Conservation (phyloP, 2,113 vertebrate genomes). For the Forbesichthys papilliferus region DNA sequence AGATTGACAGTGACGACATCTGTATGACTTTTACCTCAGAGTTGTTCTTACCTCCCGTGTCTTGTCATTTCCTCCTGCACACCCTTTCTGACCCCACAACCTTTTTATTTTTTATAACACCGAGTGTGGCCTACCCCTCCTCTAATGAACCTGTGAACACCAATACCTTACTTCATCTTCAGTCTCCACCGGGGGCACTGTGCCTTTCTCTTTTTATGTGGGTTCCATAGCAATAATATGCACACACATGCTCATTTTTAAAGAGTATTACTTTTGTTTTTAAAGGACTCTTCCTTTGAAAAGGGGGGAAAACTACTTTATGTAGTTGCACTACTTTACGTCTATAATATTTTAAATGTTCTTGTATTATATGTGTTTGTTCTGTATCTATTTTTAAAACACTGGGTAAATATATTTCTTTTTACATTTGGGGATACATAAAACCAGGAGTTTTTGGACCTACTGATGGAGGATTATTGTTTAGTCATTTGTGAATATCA, state of each 20-base stretch:
- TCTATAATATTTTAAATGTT: conserved; percentile 73
- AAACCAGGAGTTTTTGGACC: conserved; percentile 78
- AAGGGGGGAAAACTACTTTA: conserved; percentile 48
- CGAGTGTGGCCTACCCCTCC: conserved; percentile 57
- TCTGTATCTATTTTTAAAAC: conserved; percentile 83
- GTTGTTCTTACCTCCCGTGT: conserved; percentile 81
- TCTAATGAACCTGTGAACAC: conserved; percentile 75
- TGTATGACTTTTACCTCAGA: conserved; percentile 86
- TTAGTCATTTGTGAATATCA: conserved; percentile 88
- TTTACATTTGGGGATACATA: conserved; percentile 78
- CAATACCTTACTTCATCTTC: conserved; percentile 60
- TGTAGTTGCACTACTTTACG: conserved; percentile 79
- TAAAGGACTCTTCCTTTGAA: conserved; percentile 55
- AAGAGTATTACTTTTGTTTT: conserved; percentile 58
- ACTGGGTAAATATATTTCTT: conserved; percentile 79
- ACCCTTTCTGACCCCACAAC: conserved; percentile 19
- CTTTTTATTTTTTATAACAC: conserved; percentile 19
- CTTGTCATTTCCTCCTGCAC: conserved; percentile 67
- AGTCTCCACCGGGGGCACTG: conserved; percentile 73
- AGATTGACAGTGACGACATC: conserved; percentile 98
- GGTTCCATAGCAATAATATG: conserved; percentile 75
- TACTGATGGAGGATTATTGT: conserved; percentile 84
- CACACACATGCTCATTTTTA: conserved; percentile 74
- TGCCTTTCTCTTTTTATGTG: conserved; percentile 84
- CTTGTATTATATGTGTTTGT: conserved; percentile 73